phyloP scores from a whole-genome alignment of 2,888 invertebrate species.

The Pandemis corylana region DNA sequence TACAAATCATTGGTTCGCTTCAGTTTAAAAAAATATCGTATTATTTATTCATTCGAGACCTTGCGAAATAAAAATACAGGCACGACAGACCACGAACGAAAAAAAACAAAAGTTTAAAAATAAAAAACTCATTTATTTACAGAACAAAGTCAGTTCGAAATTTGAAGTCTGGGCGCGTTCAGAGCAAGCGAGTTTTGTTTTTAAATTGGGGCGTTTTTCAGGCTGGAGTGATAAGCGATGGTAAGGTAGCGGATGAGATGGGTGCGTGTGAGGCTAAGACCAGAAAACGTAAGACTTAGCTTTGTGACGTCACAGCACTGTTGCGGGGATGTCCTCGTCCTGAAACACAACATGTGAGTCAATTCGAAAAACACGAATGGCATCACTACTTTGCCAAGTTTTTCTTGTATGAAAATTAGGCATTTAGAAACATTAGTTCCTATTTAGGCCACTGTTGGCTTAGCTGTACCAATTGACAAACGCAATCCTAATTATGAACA shows the following conservation, averaged over 20 bases:
- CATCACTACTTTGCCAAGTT: background rate
- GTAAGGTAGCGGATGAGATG: conserved; percentile 79
- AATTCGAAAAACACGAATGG: conserved; percentile 12
- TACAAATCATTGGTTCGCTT: conserved; percentile 70
- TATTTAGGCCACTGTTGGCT: too few species aligned
- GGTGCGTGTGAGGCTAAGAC: conserved; percentile 74
- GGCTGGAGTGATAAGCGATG: conserved; percentile 70
- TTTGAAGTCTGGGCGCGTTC: conserved; percentile 46
- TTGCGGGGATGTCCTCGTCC: conserved; percentile 82
- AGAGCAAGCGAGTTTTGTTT: conserved; percentile 61
- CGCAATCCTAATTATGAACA: too few species aligned
- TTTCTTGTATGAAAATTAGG: too few species aligned
- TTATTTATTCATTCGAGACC: conserved; percentile 47
- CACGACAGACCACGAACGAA: conserved; percentile 48
- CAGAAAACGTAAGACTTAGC: conserved; percentile 81
- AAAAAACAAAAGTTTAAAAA: conserved; percentile 53
- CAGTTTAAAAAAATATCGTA: conserved; percentile 53
- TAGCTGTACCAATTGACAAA: too few species aligned
- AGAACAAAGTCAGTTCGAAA: conserved; percentile 51
- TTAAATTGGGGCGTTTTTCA: conserved; percentile 55
- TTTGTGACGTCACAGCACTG: conserved; percentile 77
- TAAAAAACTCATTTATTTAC: conserved; percentile 67
- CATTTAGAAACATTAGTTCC: too few species aligned
- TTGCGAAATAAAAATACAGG: conserved; percentile 48
- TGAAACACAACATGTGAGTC: conserved; percentile 53